Conservation (phyloP, 2,113 vertebrate genomes). For the Hemichromis elongatus region DNA sequence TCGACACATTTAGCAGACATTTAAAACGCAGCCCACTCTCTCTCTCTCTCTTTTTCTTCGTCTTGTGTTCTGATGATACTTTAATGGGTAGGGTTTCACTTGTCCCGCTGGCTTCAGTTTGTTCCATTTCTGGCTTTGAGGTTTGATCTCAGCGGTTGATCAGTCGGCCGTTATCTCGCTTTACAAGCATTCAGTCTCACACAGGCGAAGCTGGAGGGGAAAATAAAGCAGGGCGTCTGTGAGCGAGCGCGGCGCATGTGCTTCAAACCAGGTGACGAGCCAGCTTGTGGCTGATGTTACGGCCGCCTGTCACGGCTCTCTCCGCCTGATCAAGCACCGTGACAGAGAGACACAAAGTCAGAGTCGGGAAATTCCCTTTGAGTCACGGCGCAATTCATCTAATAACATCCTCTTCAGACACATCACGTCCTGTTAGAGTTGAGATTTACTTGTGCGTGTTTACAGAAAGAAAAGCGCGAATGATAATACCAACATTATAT, state of each 20-base stretch:
- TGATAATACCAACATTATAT: neutral
- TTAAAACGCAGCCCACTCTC: neutral
- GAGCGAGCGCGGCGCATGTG: neutral
- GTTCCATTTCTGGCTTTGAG: neutral
- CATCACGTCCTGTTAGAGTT: conserved; percentile 14
- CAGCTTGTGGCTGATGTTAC: neutral
- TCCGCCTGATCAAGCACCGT: neutral
- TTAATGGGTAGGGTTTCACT: neutral
- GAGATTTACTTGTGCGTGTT: neutral
- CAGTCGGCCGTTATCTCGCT: neutral
- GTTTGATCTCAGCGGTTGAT: neutral
- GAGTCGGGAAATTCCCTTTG: conserved; percentile 26
- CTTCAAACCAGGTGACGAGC: neutral
- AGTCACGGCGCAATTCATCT: conserved; percentile 6
- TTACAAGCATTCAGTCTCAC: neutral
- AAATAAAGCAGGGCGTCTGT: neutral
- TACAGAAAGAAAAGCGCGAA: neutral
- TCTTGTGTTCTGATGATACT: neutral
- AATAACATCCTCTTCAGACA: conserved; percentile 9
- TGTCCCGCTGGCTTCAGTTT: neutral
- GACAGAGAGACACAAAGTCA: neutral
- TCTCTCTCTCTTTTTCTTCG: neutral
- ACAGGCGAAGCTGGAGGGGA: neutral
- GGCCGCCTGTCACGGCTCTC: neutral
- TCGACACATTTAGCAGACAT: neutral